These are phyloP conservation scores for Sceloporus undulatus DNA, from an alignment of 2,113 vertebrate genomes.

Conservation along the genomic window DNA sequence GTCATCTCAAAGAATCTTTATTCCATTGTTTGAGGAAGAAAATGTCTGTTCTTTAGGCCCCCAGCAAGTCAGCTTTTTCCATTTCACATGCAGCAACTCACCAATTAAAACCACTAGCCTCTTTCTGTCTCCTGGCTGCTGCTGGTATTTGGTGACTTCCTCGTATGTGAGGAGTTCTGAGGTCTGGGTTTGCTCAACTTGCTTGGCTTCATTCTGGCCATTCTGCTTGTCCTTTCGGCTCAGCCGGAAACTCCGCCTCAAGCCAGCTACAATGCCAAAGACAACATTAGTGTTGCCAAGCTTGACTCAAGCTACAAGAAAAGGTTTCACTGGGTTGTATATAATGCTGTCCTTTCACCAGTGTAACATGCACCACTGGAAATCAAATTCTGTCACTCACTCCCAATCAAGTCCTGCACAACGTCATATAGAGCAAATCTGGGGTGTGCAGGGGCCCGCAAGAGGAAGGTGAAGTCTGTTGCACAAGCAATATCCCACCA, in stretches of 20 bases:
- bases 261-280: conserved; percentile 80
- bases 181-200: conserved; percentile 58
- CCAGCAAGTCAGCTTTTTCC: not conserved
- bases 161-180: conserved; percentile 88
- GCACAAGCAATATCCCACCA: not conserved
- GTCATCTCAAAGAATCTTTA: too few species aligned
- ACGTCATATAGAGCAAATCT: not conserved
- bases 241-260: conserved; percentile 88
- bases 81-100: conserved; percentile 64
- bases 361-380: not conserved
- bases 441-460: not conserved
- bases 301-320: too few species aligned
- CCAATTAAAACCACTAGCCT: conserved; percentile 92
- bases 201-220: conserved; percentile 75
- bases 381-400: not conserved
- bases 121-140: conserved; percentile 84
- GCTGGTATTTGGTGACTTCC: conserved; percentile 88
- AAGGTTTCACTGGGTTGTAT: too few species aligned
- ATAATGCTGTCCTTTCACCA: not conserved
- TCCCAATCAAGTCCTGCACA: not conserved
- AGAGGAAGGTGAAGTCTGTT: not conserved
- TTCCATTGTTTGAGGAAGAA: not conserved
- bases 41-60: not conserved
- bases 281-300: too few species aligned
- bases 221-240: conserved; percentile 85